Evolutionary conservation across 1,140 invertebrate species (phyloP).

Genomic region (Leptinotarsa defecta): DNA sequence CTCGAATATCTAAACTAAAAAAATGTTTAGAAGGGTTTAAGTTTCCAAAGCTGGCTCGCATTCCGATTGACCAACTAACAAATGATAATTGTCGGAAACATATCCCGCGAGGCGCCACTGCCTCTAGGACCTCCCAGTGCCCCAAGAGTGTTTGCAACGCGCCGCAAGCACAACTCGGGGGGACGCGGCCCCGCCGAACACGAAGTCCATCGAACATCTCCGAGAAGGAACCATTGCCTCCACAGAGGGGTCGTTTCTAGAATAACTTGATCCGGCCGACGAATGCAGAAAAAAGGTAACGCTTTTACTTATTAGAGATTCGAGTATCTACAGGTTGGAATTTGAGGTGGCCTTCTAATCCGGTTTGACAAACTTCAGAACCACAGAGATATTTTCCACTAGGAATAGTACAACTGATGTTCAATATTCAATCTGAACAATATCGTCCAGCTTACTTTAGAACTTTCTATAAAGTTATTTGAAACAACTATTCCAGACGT

Average conservation of each 20-base stretch:
- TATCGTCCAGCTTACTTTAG: too few relatives aligned
- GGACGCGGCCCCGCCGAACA: conserved; percentile 29
- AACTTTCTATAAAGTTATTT: too few relatives aligned
- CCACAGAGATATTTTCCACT: too few relatives aligned
- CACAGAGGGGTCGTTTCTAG: conserved; percentile 37
- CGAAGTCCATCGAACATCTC: conserved; percentile 44
- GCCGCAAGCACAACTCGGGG: conserved; percentile 29
- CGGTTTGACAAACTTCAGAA: too few relatives aligned
- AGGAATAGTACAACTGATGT: too few relatives aligned
- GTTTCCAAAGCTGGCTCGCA: too few relatives aligned
- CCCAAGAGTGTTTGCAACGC: conserved; percentile 22
- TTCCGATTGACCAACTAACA: not conserved
- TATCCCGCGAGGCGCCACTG: conserved; percentile 19
- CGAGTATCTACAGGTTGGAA: too few relatives aligned
- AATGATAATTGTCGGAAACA: not conserved
- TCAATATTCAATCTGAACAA: too few relatives aligned
- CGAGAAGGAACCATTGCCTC: conserved; percentile 45
- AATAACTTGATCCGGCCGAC: not conserved
- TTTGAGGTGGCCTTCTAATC: too few relatives aligned
- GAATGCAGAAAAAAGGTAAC: not conserved
- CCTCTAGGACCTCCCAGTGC: conserved; percentile 13
- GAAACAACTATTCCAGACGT: too few relatives aligned
- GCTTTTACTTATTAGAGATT: not conserved
- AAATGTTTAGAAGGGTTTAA: too few relatives aligned
- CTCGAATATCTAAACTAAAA: too few relatives aligned